Evolutionary conservation across 2,113 vertebrate genomes (phyloP), one percentile per base, ranked within the genome.

Genomic region (Dicaeum eximium): DNA sequence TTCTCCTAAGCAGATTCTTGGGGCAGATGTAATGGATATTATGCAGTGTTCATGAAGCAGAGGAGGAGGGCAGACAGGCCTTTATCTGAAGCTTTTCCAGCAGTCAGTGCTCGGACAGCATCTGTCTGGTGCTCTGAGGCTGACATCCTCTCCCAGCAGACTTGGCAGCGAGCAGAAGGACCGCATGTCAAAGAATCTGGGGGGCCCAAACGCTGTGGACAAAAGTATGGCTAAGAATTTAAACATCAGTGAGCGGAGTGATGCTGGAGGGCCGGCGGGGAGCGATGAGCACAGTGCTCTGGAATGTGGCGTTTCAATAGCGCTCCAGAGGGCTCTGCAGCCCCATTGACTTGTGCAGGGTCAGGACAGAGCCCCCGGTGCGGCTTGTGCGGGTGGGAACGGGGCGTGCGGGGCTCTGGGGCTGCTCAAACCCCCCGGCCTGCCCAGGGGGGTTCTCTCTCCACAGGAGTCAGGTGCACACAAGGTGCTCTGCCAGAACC

Each of bases 251-350:
- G 8, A 86, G 6, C 0, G 80, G 77, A 87, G 93, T 17, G 92
- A 33, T 93, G 81, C 42, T 45, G 85, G 79, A 96, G 94, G 85
- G 79, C 90, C 14, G 79, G 75, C 78, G 66, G 65, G 78, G 48
- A 93, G 79, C 40, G 47, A 96, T 97, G 70, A 97, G 88, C 70
- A 1, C 31, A 96, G 95, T 4, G 44, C 75, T 93, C 75, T 94
- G 96, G 96, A 96, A 97, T 95, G 96, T 3, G 60, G 81, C 13
- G 1, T 15, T 92, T 94, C 96, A 91, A 90, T 74, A 92, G 94
- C 70, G 35, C 90, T 95, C 90, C 94, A 91, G 92, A 95, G 58
- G 61, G 84, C 91, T 94, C 95, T 11, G 94, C 94, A 88, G 91
- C 85, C 81, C 92, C 74, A 77, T 23, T 82, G 90, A 73, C 89